Conservation (phyloP, 2,113 vertebrate genomes). For the Ammodytes dubius region DNA sequence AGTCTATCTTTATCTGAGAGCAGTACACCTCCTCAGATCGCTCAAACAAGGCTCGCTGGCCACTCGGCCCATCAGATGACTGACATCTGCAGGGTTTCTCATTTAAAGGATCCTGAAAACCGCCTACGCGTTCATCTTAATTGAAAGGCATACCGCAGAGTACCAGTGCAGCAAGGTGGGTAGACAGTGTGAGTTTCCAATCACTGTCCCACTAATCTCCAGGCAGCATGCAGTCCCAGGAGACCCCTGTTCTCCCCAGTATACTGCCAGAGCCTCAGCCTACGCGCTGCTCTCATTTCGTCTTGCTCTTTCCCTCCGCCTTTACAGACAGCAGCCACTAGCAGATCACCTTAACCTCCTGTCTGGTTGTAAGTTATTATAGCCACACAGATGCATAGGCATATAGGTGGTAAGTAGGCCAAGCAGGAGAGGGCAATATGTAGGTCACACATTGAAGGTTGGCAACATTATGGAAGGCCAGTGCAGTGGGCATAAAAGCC, state of each 20-base stretch:
- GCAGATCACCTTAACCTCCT: conserved; percentile 46
- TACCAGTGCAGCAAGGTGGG: conserved; percentile 45
- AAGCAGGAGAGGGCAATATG: conserved; percentile 8
- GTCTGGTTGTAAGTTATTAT: conserved; percentile 48
- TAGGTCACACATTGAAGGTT: conserved; percentile 26
- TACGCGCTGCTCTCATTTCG: conserved; percentile 56
- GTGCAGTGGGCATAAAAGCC: neutral
- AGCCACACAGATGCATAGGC: conserved; percentile 41
- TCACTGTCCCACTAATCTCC: conserved; percentile 66
- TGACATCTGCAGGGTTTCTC: conserved; percentile 33
- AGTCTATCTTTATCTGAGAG: conserved; percentile 15
- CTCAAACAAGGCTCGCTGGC: conserved; percentile 45
- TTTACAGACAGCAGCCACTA: conserved; percentile 37
- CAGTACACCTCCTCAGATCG: conserved; percentile 31
- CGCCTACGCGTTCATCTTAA: conserved; percentile 12
- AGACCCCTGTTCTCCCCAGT: conserved; percentile 54
- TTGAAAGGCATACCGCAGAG: conserved; percentile 13
- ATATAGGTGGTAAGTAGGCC: conserved; percentile 60
- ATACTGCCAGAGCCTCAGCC: conserved; percentile 54
- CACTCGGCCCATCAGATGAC: conserved; percentile 3
- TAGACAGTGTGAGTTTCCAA: conserved; percentile 62
- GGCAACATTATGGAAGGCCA: neutral
- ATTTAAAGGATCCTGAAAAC: conserved; percentile 19
- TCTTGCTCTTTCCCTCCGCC: conserved; percentile 9
- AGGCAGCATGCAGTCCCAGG: conserved; percentile 55